Evolutionary conservation across 2,797 vertebrate genomes (phyloP).

Genomic region (Enteromius argenteus): DNA sequence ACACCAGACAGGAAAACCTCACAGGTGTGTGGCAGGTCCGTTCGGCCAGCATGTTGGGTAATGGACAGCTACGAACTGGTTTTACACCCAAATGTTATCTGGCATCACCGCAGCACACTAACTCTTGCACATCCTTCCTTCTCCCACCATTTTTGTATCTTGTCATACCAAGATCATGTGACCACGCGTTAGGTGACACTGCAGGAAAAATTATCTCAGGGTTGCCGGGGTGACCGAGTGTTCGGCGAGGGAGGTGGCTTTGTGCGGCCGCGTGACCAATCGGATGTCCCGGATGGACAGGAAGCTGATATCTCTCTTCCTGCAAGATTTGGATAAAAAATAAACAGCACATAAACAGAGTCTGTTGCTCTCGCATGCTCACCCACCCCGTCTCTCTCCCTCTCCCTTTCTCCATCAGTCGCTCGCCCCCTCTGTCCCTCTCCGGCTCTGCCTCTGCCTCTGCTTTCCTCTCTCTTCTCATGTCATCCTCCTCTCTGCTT

Average conservation of each 20-base stretch:
- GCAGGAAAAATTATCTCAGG: conserved; percentile 54
- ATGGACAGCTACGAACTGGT: conserved; percentile 41
- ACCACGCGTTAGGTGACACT: conserved; percentile 36
- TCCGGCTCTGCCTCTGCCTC: conserved; percentile 9
- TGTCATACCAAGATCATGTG: conserved; percentile 38
- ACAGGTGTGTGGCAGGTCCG: conserved; percentile 46
- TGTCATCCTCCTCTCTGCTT: conserved; percentile 52
- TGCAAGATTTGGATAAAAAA: conserved; percentile 46
- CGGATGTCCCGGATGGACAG: conserved; percentile 9
- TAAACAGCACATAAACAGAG: conserved; percentile 53
- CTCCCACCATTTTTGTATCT: neutral
- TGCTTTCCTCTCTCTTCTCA: conserved; percentile 44
- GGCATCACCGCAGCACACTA: neutral
- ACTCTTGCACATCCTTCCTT: neutral
- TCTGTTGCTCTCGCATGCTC: conserved; percentile 40
- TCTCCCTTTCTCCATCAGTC: conserved; percentile 39
- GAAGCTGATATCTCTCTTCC: conserved; percentile 46
- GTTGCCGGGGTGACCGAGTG: conserved; percentile 52
- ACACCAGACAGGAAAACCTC: conserved; percentile 18
- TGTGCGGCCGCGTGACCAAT: conserved; percentile 2
- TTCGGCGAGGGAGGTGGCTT: conserved; percentile 34
- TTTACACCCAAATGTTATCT: conserved; percentile 42
- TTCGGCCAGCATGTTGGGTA: conserved; percentile 2
- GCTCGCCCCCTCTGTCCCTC: conserved; percentile 27
- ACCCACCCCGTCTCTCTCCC: conserved; percentile 29